These are phyloP conservation scores for Caenorhabditis briggsae DNA, from an alignment of 1,140 invertebrate genomes.

Conservation along the genomic window DNA sequence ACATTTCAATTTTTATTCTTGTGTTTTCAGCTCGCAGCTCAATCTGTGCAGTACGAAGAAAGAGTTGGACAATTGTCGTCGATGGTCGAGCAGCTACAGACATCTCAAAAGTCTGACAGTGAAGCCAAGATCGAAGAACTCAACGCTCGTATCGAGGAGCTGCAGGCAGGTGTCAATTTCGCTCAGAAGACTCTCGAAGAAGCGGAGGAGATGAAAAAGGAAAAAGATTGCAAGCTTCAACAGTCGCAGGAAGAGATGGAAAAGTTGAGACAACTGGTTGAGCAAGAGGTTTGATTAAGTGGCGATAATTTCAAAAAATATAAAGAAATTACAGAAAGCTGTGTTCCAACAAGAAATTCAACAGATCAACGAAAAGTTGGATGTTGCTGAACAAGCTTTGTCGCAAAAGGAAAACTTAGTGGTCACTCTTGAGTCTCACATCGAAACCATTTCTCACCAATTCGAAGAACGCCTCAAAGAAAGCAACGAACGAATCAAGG, in stretches of 20 bases:
- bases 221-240: neutral
- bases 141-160: neutral
- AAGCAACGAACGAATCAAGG: neutral
- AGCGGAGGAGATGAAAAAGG: neutral
- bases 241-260: neutral
- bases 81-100: neutral
- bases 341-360: neutral
- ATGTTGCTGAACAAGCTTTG: neutral
- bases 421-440: neutral
- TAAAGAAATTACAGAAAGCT: neutral
- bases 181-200: neutral
- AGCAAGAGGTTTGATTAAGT: neutral
- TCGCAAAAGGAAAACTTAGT: neutral
- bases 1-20: no score
- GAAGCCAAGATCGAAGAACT: conserved; percentile 1
- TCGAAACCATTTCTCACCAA: conserved; percentile 1
- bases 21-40: no score
- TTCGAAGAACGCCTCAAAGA: conserved; percentile 8
- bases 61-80: no score
- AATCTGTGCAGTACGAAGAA: no score
- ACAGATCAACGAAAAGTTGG: neutral
- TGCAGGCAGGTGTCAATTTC: neutral
- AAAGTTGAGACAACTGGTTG: neutral
- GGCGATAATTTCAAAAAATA: neutral
- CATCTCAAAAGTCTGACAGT: neutral